Percentiles rank a stretch among this genome's conserved stretches.
These are phyloP conservation scores for Phania funesta DNA, from an alignment of 2,888 invertebrate species.

Conservation along the genomic window DNA sequence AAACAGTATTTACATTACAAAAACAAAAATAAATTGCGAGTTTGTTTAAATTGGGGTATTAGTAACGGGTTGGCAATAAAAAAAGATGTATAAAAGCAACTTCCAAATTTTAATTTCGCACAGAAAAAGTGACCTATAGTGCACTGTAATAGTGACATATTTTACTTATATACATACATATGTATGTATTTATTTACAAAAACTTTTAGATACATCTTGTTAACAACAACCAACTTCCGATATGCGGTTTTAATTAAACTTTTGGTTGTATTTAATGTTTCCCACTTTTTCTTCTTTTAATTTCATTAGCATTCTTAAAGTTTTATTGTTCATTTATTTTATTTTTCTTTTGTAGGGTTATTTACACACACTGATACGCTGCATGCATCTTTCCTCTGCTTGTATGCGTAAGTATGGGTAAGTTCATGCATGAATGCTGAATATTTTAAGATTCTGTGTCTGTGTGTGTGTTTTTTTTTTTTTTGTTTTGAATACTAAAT, in stretches of 20 bases:
- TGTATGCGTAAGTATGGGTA: neutral
- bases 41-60: too few species aligned
- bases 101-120: too few species aligned
- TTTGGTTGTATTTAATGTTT: neutral
- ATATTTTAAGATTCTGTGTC: neutral
- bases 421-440: neutral
- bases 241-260: constrained; percentile 52
- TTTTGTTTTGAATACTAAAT: neutral
- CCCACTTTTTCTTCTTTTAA: neutral
- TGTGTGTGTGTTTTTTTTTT: neutral
- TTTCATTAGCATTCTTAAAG: constrained; percentile 25
- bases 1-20: too few species aligned
- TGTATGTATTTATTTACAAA: neutral
- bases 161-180: too few species aligned
- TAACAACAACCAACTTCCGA: constrained; percentile 46
- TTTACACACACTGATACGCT: neutral
- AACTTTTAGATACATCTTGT: constrained; percentile 47
- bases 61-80: too few species aligned
- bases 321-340: neutral
- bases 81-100: too few species aligned
- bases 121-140: too few species aligned
- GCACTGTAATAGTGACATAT: too few species aligned
- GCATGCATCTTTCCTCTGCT: neutral
- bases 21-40: too few species aligned
- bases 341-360: neutral